Conservation (phyloP, 2,113 vertebrate genomes). For the Oryzias celebensis region DNA sequence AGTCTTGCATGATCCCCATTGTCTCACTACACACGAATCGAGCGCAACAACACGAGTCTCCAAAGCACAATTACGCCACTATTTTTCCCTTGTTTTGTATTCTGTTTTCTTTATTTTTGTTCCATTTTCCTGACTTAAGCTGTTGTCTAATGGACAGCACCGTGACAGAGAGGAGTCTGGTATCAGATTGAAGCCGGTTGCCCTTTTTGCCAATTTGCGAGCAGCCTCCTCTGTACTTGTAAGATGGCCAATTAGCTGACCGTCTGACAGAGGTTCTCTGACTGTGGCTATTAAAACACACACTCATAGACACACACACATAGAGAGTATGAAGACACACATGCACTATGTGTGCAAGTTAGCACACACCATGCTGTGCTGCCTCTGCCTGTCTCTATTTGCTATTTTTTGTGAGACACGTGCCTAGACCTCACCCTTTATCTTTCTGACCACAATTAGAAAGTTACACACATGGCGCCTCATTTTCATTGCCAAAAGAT, state of each 20-base stretch:
- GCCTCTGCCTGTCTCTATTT: conserved; percentile 63
- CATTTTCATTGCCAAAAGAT: conserved; percentile 52
- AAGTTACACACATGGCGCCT: conserved; percentile 30
- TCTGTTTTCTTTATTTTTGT: conserved; percentile 74
- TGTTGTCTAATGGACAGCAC: conserved; percentile 79
- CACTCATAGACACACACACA: conserved; percentile 36
- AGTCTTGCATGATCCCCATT: conserved; percentile 68
- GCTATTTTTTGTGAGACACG: conserved; percentile 45
- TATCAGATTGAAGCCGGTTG: conserved; percentile 78
- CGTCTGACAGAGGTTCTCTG: conserved; percentile 78
- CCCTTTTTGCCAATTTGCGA: conserved; percentile 80
- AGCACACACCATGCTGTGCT: conserved; percentile 4
- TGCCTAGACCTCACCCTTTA: conserved; percentile 64
- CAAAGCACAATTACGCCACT: conserved; percentile 68
- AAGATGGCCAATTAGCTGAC: conserved; percentile 82
- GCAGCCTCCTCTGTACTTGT: conserved; percentile 79
- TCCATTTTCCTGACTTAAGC: conserved; percentile 75
- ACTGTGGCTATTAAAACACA: conserved; percentile 78
- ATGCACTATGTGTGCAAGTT: conserved; percentile 6
- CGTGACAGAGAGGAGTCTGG: conserved; percentile 78
- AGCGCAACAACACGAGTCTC: conserved; percentile 69
- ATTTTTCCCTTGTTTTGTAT: conserved; percentile 69
- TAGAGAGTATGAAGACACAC: conserved; percentile 11
- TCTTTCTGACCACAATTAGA: conserved; percentile 63
- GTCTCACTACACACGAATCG: conserved; percentile 63